Percentiles rank a stretch among this genome's conserved stretches.
Evolutionary conservation across 2,888 invertebrate genomes (phyloP).

Genomic region (Bellardia bayeri): DNA sequence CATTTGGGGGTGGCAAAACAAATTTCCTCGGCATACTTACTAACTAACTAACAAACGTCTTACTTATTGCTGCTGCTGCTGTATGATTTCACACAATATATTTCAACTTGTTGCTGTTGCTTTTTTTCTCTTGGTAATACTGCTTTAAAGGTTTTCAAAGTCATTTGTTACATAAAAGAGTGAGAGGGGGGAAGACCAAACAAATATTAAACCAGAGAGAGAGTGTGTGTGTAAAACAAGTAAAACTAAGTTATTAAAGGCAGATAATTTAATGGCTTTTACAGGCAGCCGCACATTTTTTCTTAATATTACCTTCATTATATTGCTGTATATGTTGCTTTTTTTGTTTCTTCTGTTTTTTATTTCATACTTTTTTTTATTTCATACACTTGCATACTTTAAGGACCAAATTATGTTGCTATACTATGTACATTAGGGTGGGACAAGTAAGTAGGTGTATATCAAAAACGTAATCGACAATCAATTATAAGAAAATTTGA

Average conservation of each 20-base stretch:
- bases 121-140: background rate
- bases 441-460: too few relatives aligned
- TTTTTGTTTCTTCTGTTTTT: conserved; percentile 18
- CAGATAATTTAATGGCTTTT: conserved; percentile 26
- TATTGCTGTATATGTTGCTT: background rate
- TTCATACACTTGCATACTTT: conserved; percentile 48
- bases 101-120: conserved; percentile 68
- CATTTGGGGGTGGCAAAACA: conserved; percentile 43
- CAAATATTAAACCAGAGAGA: background rate
- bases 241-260: background rate
- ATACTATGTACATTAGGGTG: background rate
- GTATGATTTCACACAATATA: conserved; percentile 31
- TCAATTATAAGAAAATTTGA: too few relatives aligned
- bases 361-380: background rate
- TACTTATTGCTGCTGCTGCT: background rate
- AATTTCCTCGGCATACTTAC: background rate
- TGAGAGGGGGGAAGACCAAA: background rate
- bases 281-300: background rate
- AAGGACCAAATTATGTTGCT: conserved; percentile 15
- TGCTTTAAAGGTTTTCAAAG: background rate
- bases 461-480: too few relatives aligned
- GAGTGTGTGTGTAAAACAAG: background rate
- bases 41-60: background rate
- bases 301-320: background rate
- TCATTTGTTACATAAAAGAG: background rate